Percentiles rank a stretch among this genome's conserved stretches.
Conservation (phyloP, 2,113 vertebrate genomes). For the Chascanopsetta lugubris region DNA sequence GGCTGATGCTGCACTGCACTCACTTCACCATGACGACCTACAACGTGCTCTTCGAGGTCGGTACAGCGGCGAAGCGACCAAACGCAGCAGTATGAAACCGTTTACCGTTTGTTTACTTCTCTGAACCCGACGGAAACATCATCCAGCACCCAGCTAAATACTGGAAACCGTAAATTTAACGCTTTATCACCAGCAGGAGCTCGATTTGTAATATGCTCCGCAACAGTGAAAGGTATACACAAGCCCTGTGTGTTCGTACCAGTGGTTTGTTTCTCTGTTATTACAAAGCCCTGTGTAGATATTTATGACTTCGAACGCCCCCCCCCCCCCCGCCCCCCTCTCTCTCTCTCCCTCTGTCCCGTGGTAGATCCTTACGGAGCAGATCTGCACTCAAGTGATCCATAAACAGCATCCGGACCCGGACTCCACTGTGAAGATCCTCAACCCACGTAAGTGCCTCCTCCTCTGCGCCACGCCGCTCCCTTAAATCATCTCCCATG, state of each 20-base stretch:
- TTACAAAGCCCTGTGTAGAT: slow-evolving; percentile 36
- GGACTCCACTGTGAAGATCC: slow-evolving; percentile 95
- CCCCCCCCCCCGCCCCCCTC: too few species aligned
- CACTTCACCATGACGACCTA: slow-evolving; percentile 95
- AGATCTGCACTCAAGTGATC: slow-evolving; percentile 97
- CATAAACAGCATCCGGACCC: slow-evolving; percentile 98
- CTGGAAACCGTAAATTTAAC: slow-evolving; percentile 16
- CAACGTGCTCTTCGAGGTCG: slow-evolving; percentile 97
- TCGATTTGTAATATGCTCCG: slow-evolving; percentile 4
- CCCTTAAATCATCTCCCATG: slow-evolving; percentile 64
- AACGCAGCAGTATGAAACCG: too few species aligned
- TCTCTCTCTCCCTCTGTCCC: slow-evolving; percentile 53
- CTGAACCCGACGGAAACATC: too few species aligned
- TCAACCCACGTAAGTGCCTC: slow-evolving; percentile 94
- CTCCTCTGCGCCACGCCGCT: slow-evolving; percentile 44
- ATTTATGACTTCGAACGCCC: slow-evolving; percentile 56
- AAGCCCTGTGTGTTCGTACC: slow-evolving; percentile 6
- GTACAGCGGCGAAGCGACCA: too few species aligned
- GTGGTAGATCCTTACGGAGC: slow-evolving; percentile 93
- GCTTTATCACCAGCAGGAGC: slow-evolving; percentile 17
- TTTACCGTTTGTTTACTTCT: too few species aligned
- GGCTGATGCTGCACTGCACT: slow-evolving; percentile 91
- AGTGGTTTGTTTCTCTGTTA: slow-evolving; percentile 50
- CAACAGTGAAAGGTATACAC: slow-evolving; percentile 20
- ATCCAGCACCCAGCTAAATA: too few species aligned